Conservation (phyloP, 2,797 vertebrate genomes). For the Clarias fuscus region DNA sequence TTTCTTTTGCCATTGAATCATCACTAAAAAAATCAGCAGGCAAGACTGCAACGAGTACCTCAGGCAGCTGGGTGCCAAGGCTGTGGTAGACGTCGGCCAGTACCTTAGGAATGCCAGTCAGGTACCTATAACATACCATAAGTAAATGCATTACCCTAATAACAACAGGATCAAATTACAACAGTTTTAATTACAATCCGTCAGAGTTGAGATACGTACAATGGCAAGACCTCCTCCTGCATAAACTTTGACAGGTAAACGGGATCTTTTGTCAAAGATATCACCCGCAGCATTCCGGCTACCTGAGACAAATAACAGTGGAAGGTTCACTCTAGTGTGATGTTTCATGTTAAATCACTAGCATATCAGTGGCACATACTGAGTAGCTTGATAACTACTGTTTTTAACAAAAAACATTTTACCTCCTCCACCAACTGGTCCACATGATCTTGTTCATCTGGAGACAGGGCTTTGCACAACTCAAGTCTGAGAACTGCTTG, state of each 20-base stretch:
- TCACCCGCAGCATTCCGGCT: slow-evolving; percentile 85
- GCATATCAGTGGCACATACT: background rate
- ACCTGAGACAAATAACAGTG: slow-evolving; percentile 69
- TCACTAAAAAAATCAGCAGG: slow-evolving; percentile 93
- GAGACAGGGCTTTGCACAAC: slow-evolving; percentile 77
- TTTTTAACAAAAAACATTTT: slow-evolving; percentile 48
- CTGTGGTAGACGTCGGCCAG: slow-evolving; percentile 87
- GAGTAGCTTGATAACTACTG: background rate
- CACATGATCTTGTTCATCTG: slow-evolving; percentile 61
- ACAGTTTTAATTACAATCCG: background rate
- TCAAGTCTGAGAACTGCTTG: slow-evolving; percentile 88
- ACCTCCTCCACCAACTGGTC: slow-evolving; percentile 88
- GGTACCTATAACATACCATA: slow-evolving; percentile 74
- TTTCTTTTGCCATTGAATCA: slow-evolving; percentile 83
- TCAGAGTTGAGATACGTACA: slow-evolving; percentile 73
- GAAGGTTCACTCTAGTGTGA: background rate
- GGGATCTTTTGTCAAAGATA: slow-evolving; percentile 88
- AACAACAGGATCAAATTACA: background rate
- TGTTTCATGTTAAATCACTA: background rate
- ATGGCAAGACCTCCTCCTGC: slow-evolving; percentile 80
- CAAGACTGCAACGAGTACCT: slow-evolving; percentile 79
- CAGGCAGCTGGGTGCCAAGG: slow-evolving; percentile 87
- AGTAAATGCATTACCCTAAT: background rate
- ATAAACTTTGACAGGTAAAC: slow-evolving; percentile 84
- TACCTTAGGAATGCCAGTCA: slow-evolving; percentile 78